These are phyloP conservation scores for Aphelocoma californica DNA, from an alignment of 2,797 vertebrate genomes.

Conservation along the genomic window DNA sequence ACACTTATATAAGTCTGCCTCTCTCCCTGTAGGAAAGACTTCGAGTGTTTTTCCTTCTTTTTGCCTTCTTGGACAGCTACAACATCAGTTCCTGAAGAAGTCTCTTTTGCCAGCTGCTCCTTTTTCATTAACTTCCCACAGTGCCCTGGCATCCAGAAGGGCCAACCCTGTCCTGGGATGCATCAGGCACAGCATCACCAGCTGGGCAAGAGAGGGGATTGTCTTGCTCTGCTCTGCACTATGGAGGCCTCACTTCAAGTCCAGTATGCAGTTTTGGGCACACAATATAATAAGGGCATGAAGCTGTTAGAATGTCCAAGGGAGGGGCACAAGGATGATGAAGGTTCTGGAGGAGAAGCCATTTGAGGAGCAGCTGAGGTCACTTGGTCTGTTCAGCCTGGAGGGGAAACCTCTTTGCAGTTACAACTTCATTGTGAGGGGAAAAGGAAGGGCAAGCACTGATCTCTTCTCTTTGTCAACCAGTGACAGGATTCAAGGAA, in stretches of 20 bases:
- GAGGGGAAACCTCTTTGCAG: neutral
- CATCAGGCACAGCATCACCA: neutral
- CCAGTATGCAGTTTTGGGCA: rapidly evolving
- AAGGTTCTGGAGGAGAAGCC: neutral
- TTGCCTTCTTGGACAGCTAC: neutral
- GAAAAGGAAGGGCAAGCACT: neutral
- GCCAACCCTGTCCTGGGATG: rapidly evolving
- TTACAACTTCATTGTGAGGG: neutral
- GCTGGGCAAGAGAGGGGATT: no score
- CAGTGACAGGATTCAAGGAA: rapidly evolving
- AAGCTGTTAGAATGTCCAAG: neutral
- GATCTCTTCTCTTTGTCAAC: neutral
- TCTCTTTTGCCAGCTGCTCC: neutral
- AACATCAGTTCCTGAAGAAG: neutral
- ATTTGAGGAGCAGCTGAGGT: neutral
- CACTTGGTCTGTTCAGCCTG: neutral
- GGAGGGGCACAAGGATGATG: neutral
- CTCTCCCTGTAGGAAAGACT: neutral
- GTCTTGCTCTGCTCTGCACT: neutral
- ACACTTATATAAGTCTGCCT: neutral
- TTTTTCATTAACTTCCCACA: neutral
- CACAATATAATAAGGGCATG: no score
- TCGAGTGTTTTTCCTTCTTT: neutral
- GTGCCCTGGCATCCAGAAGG: neutral
- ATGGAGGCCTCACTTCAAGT: rapidly evolving